Base-by-base conservation (phyloP, 2,888 invertebrate genomes). In the Criorhina ranunculi region DNA sequence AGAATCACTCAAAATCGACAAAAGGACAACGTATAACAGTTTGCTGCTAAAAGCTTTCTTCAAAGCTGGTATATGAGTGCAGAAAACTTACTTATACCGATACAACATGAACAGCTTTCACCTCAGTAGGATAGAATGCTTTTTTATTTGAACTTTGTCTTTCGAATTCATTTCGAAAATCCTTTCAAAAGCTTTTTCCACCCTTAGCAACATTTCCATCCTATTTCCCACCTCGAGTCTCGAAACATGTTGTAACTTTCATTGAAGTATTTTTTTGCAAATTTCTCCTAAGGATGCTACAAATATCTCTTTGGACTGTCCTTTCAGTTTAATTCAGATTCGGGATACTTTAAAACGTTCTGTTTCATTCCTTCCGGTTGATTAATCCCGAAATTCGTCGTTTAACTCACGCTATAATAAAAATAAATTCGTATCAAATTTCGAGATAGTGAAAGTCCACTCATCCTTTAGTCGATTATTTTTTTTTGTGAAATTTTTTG, bases 261-360 rank as follows among this genome's bases (percentile, higher is more conserved):
- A 51, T 8, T 35, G 15, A 72, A 24, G 31, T 29, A n/a, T 44
- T 33, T 29, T 4, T 4, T 24, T 4, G 24, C 15, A 35, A 62
- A 19, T 8, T 77, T 17, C 35, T 19, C 59, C 53, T 17, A 57
- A 73, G 78, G 83, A 83, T 83, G 78, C 78, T 78, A 67, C 9
- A 46, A 42, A 42, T 42, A 67, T 66, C 66, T 78, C 78, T 60
- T 78, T 67, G 40, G 67, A 49, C 42, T 33, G 55, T 66, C 66
- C 72, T 73, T 78, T 83, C 78, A 83, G 83, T 83, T 40, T 35
- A 64, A 67, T 67, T 78, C 67, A 67, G 83, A 83, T 53, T 62
- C 57, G 55, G 72, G 53, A 78, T 67, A 73, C 78, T 78, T 83
- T 66, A 67, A 24, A 83, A 77, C 70, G 77, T 64, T 33, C 62